Evolutionary conservation across 2,113 vertebrate species (phyloP), one percentile per base, ranked within the genome.

Genomic region (Craseonycteris thonglongyai): DNA sequence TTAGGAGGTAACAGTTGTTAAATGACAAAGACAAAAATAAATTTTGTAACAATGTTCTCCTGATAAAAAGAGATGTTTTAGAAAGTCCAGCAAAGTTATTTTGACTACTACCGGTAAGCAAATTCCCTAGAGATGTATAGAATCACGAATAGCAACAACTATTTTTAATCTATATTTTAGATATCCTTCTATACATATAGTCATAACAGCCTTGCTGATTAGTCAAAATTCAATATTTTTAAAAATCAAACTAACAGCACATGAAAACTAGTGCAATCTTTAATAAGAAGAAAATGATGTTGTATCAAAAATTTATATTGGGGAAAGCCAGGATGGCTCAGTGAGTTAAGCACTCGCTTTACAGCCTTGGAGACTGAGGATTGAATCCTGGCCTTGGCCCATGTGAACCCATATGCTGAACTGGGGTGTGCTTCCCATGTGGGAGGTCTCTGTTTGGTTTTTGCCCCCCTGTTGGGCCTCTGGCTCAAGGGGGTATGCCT

Each of bases 271-370:
- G 49, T 18, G 3, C 1, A 78, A 35, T 65, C 92, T 88, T 96
- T 94, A 90, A 79, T 82, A 88, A 93, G 1, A 79, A 68, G 16
- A 88, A 90, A 80, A 87, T 58, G 13, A 58, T 45, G 22, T 22
- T 94, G 42, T 22, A 79, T 81, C 56, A 95, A 96, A 93, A 95
- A 85, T 93, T 56, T 88, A 86, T 96, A 93, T 78, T 38, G 83
- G 85, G n/a, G n/a, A n/a, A n/a, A n/a, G n/a, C n/a, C n/a, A n/a
- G n/a, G n/a, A n/a, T n/a, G n/a, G n/a, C n/a, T n/a, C n/a, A n/a
- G n/a, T n/a, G n/a, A n/a, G n/a, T n/a, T n/a, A n/a, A n/a, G n/a
- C n/a, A n/a, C n/a, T n/a, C n/a, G n/a, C n/a, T n/a, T n/a, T n/a
- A n/a, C n/a, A n/a, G n/a, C n/a, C n/a, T n/a, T n/a, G n/a, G n/a